phyloP scores from a whole-genome alignment of 2,888 invertebrate species.

The Drosophila birchii region DNA sequence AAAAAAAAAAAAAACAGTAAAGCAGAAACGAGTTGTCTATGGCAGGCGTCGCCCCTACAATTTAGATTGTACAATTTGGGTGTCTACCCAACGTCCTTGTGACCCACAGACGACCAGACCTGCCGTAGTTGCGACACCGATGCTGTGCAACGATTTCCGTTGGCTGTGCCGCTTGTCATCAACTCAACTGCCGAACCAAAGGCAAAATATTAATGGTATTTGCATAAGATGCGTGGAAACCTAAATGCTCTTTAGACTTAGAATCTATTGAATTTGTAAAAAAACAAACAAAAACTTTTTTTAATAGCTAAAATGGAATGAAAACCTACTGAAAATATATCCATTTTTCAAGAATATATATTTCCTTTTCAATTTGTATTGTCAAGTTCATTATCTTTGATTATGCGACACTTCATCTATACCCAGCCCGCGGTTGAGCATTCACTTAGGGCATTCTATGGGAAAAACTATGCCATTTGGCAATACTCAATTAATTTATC shows the following conservation, averaged over 20 bases:
- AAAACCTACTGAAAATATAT: no score
- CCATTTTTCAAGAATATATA: no score
- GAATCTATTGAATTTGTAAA: neutral
- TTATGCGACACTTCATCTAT: neutral
- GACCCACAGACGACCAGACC: conserved; percentile 51
- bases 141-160: conserved; percentile 25
- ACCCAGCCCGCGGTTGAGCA: neutral
- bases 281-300: no score
- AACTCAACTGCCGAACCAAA: conserved; percentile 10
- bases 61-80: conserved; percentile 64
- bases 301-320: no score
- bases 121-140: conserved; percentile 45
- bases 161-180: neutral
- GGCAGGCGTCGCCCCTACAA: conserved; percentile 26
- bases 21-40: conserved; percentile 39
- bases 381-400: neutral
- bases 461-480: conserved; percentile 54
- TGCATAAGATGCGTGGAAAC: neutral
- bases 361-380: neutral
- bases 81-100: conserved; percentile 61
- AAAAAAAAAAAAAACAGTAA: conserved; percentile 10
- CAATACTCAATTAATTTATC: conserved; percentile 79
- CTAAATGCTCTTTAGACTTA: conserved; percentile 12
- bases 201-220: conserved; percentile 8
- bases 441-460: conserved; percentile 46